Conservation (phyloP, 2,797 vertebrate genomes). For the Alectoris magna region DNA sequence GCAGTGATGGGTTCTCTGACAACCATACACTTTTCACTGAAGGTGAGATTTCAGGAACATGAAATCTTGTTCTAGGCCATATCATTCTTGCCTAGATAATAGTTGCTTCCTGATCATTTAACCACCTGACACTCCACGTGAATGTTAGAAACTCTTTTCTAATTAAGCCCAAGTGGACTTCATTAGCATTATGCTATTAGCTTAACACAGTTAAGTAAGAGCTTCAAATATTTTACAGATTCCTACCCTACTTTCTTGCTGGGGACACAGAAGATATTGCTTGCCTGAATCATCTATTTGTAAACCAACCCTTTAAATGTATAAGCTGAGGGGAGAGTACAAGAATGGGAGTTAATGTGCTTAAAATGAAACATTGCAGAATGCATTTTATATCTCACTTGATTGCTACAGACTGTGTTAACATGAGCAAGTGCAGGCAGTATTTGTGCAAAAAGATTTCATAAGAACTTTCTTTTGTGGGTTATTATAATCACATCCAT, state of each 20-base stretch:
- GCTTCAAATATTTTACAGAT: neutral
- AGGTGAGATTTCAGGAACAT: neutral
- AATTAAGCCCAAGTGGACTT: neutral
- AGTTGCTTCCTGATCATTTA: neutral
- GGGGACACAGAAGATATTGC: neutral
- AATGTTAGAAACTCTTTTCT: neutral
- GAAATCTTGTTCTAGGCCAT: neutral
- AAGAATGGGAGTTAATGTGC: neutral
- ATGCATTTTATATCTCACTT: neutral
- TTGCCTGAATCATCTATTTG: neutral
- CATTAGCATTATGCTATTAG: neutral
- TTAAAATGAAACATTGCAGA: neutral
- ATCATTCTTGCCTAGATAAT: neutral
- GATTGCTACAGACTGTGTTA: neutral
- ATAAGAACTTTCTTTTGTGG: neutral
- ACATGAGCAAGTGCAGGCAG: neutral
- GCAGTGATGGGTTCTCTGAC: neutral
- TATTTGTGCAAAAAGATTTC: neutral
- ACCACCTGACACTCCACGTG: neutral
- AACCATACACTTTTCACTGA: neutral
- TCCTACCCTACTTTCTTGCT: neutral
- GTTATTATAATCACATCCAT: neutral
- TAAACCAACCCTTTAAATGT: neutral
- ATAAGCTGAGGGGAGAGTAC: neutral
- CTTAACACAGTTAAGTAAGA: neutral